Evolutionary conservation across 2,797 vertebrate genomes (phyloP).

Genomic region (Cheirogaleus major): DNA sequence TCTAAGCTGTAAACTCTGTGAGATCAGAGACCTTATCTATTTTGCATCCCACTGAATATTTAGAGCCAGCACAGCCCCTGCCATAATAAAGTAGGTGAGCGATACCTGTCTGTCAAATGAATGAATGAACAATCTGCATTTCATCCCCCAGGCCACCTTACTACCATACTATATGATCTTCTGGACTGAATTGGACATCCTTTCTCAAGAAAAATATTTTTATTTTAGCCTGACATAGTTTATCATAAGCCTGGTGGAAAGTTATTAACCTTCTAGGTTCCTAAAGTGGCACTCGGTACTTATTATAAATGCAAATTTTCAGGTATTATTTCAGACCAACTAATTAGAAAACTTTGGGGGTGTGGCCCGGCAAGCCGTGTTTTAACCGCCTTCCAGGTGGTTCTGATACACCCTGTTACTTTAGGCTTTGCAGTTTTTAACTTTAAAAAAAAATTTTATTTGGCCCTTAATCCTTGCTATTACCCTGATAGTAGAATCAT

Average conservation of each 20-base stretch:
- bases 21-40: not conserved
- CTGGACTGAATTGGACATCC: not conserved
- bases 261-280: not conserved
- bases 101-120: not conserved
- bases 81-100: not conserved
- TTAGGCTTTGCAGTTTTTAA: not conserved
- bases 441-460: not conserved
- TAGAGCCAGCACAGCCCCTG: not conserved
- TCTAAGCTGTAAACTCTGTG: not conserved
- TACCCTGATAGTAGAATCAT: not conserved
- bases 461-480: not conserved
- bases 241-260: not conserved
- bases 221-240: not conserved
- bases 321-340: not conserved
- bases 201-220: not conserved
- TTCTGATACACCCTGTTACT: not conserved
- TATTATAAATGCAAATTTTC: not conserved
- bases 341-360: not conserved
- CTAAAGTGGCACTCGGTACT: not conserved
- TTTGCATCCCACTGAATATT: not conserved
- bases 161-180: not conserved
- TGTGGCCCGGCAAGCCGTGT: not conserved
- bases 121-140: not conserved
- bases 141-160: not conserved
- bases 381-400: constrained; percentile 1